A percentile compares a stretch with the other conserved stretches of the same genome.
Evolutionary conservation across 2,888 invertebrate species (phyloP).

Genomic region (Erannis defoliaria): DNA sequence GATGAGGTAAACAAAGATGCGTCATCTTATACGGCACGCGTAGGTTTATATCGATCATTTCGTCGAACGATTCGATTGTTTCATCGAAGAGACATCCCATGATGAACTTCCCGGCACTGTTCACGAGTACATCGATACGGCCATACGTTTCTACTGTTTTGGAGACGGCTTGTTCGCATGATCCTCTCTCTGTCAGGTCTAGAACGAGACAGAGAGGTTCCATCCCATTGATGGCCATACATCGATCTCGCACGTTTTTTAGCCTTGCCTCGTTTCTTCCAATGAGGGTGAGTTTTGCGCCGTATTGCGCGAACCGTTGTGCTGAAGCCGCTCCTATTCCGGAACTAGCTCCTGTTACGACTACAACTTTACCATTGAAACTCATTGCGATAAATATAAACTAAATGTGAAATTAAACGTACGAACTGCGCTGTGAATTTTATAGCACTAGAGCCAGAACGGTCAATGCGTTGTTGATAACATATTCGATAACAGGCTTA

Average conservation of each 20-base stretch:
- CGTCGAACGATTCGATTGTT: slow-evolving; percentile 93
- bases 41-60: slow-evolving; percentile 93
- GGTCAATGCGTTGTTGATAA: slow-evolving; percentile 5
- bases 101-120: slow-evolving; percentile 92
- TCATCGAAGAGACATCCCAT: slow-evolving; percentile 92
- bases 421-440: slow-evolving; percentile 6
- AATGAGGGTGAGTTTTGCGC: slow-evolving; percentile 61
- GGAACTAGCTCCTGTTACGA: slow-evolving; percentile 70
- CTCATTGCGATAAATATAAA: slow-evolving; percentile 51
- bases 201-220: slow-evolving; percentile 73
- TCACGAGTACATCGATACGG: slow-evolving; percentile 91
- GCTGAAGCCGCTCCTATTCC: slow-evolving; percentile 71
- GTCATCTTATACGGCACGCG: slow-evolving; percentile 91
- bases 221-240: slow-evolving; percentile 41
- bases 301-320: slow-evolving; percentile 59
- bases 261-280: slow-evolving; percentile 51
- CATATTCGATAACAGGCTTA: not conserved
- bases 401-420: not conserved
- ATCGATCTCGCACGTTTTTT: not conserved
- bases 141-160: slow-evolving; percentile 88
- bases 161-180: slow-evolving; percentile 87
- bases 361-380: slow-evolving; percentile 67
- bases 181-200: slow-evolving; percentile 88
- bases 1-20: slow-evolving; percentile 92
- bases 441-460: not conserved